A percentile compares a stretch with the other conserved stretches of the same genome.
Evolutionary conservation across 2,113 vertebrate genomes (phyloP).

Genomic region (Sinocyclocheilus maitianheensis): DNA sequence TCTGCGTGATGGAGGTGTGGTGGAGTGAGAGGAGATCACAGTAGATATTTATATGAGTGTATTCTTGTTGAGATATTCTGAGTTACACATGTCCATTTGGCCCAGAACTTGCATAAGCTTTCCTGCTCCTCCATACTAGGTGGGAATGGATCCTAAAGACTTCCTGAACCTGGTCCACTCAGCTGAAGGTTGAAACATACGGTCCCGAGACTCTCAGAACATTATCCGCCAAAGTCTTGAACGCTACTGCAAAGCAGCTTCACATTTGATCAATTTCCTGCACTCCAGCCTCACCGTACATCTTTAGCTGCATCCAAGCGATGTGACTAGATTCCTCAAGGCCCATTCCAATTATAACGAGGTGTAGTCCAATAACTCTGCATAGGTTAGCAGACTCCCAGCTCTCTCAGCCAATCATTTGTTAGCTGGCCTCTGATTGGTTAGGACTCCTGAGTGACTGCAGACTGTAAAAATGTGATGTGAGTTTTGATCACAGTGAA

Average conservation of each 20-base stretch:
- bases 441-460: slow-evolving; percentile 67
- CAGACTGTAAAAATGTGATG: slow-evolving; percentile 55
- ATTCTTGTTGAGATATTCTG: slow-evolving; percentile 46
- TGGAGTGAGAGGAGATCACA: slow-evolving; percentile 75
- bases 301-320: slow-evolving; percentile 56
- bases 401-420: slow-evolving; percentile 60
- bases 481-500: slow-evolving; percentile 73
- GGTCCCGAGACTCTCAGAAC: background rate
- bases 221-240: background rate
- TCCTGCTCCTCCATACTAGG: slow-evolving; percentile 57
- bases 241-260: background rate
- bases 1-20: slow-evolving; percentile 58
- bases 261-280: slow-evolving; percentile 8
- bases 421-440: slow-evolving; percentile 58
- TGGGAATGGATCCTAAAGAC: slow-evolving; percentile 62
- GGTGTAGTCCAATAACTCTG: background rate
- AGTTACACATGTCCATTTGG: slow-evolving; percentile 53
- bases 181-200: slow-evolving; percentile 24
- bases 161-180: slow-evolving; percentile 56
- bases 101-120: slow-evolving; percentile 62
- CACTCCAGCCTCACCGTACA: background rate
- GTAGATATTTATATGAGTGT: slow-evolving; percentile 73
- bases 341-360: slow-evolving; percentile 8
- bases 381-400: slow-evolving; percentile 26
- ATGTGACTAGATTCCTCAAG: slow-evolving; percentile 31